phyloP scores from a whole-genome alignment of 2,888 invertebrate genomes.

The Adelphocoris suturalis region DNA sequence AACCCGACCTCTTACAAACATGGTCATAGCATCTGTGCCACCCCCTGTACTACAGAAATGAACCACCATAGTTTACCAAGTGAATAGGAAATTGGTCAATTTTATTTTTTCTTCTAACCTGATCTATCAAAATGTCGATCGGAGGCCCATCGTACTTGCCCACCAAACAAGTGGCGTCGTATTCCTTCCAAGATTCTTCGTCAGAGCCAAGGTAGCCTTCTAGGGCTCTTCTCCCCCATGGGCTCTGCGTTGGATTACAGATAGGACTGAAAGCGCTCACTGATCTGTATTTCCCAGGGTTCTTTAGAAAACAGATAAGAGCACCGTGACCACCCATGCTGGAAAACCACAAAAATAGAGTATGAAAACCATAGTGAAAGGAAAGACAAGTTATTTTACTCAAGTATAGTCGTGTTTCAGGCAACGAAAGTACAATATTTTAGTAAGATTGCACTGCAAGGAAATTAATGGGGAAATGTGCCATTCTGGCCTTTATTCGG shows the following conservation, averaged over 20 bases:
- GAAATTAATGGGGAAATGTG: too few relatives aligned
- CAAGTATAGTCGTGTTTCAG: too few relatives aligned
- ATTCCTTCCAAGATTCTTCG: constrained; percentile 85
- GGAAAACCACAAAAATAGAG: constrained; percentile 77
- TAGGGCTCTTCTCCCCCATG: constrained; percentile 94
- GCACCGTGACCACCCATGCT: constrained; percentile 99
- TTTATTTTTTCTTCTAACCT: constrained; percentile 81
- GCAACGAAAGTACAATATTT: too few relatives aligned
- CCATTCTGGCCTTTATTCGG: too few relatives aligned
- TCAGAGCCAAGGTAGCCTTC: constrained; percentile 84
- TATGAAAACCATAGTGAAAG: too few relatives aligned
- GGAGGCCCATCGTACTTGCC: constrained; percentile 91
- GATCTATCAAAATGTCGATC: constrained; percentile 92
- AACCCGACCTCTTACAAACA: too few relatives aligned
- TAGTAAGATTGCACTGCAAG: too few relatives aligned
- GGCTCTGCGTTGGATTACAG: constrained; percentile 89
- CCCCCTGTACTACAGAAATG: too few relatives aligned
- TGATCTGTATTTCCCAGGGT: constrained; percentile 91
- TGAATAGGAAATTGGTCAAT: too few relatives aligned
- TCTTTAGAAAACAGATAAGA: constrained; percentile 91
- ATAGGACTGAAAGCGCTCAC: constrained; percentile 98
- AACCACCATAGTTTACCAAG: too few relatives aligned
- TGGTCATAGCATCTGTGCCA: too few relatives aligned
- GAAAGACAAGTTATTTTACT: too few relatives aligned
- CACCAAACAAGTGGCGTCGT: constrained; percentile 93